Evolutionary conservation across 2,888 invertebrate genomes (phyloP).

Genomic region (Polydrusus pterygomalis): DNA sequence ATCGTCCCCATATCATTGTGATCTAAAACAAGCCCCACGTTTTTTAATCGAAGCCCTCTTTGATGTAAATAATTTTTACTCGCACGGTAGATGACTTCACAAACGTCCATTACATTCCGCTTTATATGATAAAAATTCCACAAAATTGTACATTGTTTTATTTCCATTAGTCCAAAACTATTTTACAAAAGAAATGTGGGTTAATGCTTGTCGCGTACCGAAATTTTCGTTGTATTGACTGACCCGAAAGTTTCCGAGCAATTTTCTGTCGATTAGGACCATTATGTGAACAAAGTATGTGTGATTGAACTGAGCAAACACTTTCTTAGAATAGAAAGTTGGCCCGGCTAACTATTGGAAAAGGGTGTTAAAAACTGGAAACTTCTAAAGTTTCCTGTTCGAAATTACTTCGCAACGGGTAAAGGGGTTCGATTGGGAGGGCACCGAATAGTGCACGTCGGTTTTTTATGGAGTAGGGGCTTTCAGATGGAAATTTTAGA

Average conservation of each 20-base stretch:
- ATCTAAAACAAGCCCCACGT: too few relatives aligned
- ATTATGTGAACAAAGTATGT: conserved; percentile 67
- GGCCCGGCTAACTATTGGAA: conserved; percentile 57
- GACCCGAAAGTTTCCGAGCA: conserved; percentile 67
- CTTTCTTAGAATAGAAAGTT: conserved; percentile 62
- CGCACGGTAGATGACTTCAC: too few relatives aligned
- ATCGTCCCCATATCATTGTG: too few relatives aligned
- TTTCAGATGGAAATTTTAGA: conserved; percentile 22
- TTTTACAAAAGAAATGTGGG: conserved; percentile 23
- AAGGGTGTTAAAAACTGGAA: conserved; percentile 70
- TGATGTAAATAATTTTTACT: too few relatives aligned
- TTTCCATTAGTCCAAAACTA: conserved; percentile 4
- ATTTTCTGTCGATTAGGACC: conserved; percentile 69
- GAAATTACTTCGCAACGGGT: conserved; percentile 58
- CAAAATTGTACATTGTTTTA: not conserved
- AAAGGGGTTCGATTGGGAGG: conserved; percentile 31
- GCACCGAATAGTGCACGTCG: conserved; percentile 38
- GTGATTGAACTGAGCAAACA: conserved; percentile 69
- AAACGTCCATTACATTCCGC: not conserved
- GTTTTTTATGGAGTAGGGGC: conserved; percentile 34
- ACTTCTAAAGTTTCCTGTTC: conserved; percentile 69
- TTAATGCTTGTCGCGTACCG: conserved; percentile 40
- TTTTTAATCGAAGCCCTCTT: too few relatives aligned
- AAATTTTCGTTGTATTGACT: conserved; percentile 67
- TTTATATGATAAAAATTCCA: not conserved